A percentile compares a stretch with the other conserved stretches of the same genome.
Conservation (phyloP, 2,113 vertebrate species). For the Lycaon pictus region DNA sequence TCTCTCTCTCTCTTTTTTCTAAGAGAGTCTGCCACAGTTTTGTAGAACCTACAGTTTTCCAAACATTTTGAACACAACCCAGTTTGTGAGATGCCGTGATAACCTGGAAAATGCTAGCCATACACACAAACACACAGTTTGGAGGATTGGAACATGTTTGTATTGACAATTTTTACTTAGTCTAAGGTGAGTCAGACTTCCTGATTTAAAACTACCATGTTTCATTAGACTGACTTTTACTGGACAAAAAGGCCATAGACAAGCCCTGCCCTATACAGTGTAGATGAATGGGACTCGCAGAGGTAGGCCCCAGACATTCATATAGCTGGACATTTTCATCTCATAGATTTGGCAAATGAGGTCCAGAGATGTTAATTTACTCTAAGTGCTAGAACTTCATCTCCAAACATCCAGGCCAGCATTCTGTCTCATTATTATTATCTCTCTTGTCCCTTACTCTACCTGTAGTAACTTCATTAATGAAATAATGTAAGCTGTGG, state of each 20-base stretch:
- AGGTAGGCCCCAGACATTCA: neutral
- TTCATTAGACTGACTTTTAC: conserved; percentile 1
- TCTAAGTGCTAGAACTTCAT: neutral
- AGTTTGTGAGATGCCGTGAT: neutral
- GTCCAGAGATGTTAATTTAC: neutral
- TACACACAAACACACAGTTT: neutral
- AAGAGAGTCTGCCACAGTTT: neutral
- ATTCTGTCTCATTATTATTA: neutral
- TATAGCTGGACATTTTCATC: neutral
- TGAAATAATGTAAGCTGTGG: neutral
- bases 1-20: neutral
- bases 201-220: neutral
- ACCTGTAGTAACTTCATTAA: neutral
- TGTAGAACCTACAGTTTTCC: neutral
- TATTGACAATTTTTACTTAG: neutral
- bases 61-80: neutral
- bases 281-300: neutral
- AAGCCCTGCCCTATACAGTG: neutral
- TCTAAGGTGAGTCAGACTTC: neutral
- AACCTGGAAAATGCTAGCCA: neutral
- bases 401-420: neutral
- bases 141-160: neutral
- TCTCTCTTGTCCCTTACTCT: neutral
- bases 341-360: neutral
- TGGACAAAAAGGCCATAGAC: neutral